Evolutionary conservation across 2,888 invertebrate species (phyloP), one percentile per base, ranked within the genome.

Genomic region (Cataglyphis livida): DNA sequence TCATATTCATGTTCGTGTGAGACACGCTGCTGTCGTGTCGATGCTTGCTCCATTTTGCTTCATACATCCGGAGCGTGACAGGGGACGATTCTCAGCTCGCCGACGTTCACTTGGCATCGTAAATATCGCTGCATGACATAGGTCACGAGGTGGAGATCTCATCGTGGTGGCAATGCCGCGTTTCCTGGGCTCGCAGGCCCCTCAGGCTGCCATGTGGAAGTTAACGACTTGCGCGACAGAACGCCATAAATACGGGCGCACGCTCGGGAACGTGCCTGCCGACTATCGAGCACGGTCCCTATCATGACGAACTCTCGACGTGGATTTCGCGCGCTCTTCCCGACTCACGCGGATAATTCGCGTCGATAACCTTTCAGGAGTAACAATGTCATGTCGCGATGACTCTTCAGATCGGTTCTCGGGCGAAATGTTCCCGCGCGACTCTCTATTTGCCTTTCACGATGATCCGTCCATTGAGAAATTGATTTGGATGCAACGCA

Each of bases 101-200:
- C 51, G 18, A 44, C 62, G 48, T 48, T 51, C 74, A 51, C 54
- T n/a, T 21, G 48, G 66, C 78, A 61, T 41, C 66, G 66, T 74
- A 75, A 76, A 85, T 84, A 81, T 44, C 66, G 73, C 81, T 68
- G 51, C 74, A 66, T 85, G 85, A 74, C 85, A 68, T 65, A 57
- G 89, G 87, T 90, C 90, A 87, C 88, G 87, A 84, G 90, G 59
- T 87, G 85, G 70, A 85, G 87, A 88, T 81, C 88, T 88, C 90
- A 41, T 75, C 82, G 73, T 71, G 66, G 74, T 68, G 81, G 41
- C 41, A 57, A 68, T 66, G 64, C 54, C 64, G 18, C 57, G 61
- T 81, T 82, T 82, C 71, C 68, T 64, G 68, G 21, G n/a, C 25
- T 15, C 61, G 61, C 64, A 64, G 51, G 64, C 81, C 44, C n/a